Evolutionary conservation across 2,113 vertebrate species (phyloP).

Genomic region (Micronisus gabar): DNA sequence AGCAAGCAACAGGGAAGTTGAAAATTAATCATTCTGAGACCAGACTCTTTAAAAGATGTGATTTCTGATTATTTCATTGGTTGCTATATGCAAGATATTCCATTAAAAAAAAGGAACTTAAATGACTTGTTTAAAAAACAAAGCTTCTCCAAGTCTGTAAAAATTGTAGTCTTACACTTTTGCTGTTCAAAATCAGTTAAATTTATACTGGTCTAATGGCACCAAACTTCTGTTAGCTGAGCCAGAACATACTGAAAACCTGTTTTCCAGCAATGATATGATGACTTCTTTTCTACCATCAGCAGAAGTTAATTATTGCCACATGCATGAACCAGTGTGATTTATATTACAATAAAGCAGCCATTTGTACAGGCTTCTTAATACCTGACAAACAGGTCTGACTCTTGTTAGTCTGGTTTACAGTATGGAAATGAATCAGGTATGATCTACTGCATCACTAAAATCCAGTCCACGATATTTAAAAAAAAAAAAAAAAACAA

Average conservation of each 20-base stretch:
- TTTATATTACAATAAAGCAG: neutral
- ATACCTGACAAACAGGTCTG: neutral
- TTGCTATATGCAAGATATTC: neutral
- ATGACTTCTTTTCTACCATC: neutral
- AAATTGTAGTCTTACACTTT: neutral
- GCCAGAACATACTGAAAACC: neutral
- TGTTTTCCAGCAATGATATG: neutral
- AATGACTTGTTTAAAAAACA: neutral
- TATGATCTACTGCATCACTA: neutral
- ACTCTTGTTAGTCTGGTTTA: neutral
- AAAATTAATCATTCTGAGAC: neutral
- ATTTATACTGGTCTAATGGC: neutral
- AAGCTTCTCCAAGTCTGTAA: neutral
- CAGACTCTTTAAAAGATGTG: neutral
- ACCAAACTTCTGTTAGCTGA: neutral
- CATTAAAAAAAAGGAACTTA: neutral
- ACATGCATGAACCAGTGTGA: neutral
- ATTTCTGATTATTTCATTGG: neutral
- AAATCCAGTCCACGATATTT: neutral
- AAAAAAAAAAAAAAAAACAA: neutral
- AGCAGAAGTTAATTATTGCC: neutral
- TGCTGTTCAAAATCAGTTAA: neutral
- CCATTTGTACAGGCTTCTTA: neutral
- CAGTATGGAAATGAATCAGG: neutral
- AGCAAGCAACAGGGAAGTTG: neutral